Conservation (phyloP, 2,888 invertebrate species). For the Eupithecia centaureata region DNA sequence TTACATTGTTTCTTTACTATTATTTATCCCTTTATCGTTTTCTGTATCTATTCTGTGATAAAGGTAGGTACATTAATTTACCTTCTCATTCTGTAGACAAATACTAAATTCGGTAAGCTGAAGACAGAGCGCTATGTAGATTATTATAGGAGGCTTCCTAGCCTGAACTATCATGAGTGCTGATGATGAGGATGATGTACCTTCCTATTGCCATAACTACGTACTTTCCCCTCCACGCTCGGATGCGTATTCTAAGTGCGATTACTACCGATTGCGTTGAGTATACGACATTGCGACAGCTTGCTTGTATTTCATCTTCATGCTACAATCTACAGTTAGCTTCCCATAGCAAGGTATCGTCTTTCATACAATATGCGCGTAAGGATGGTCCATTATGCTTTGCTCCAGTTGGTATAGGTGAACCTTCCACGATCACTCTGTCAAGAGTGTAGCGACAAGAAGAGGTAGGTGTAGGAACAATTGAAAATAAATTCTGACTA, state of each 20-base stretch:
- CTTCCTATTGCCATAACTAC: conserved; percentile 16
- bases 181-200: background rate
- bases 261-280: conserved; percentile 25
- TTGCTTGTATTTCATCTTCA: conserved; percentile 15
- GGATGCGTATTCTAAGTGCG: conserved; percentile 27
- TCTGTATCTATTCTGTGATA: no score
- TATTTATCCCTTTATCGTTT: background rate
- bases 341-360: background rate
- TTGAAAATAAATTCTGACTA: no score
- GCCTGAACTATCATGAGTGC: background rate
- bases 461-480: no score
- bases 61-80: background rate
- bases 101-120: background rate
- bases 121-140: background rate
- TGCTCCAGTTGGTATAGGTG: no score
- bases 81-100: background rate
- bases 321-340: background rate
- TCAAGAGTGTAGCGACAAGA: no score
- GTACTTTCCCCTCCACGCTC: conserved; percentile 24
- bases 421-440: no score
- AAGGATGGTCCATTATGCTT: background rate
- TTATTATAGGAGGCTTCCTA: background rate
- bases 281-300: conserved; percentile 22
- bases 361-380: background rate
- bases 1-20: background rate